Base-by-base conservation (phyloP, 1,140 invertebrate genomes). In the Ips typographus region DNA sequence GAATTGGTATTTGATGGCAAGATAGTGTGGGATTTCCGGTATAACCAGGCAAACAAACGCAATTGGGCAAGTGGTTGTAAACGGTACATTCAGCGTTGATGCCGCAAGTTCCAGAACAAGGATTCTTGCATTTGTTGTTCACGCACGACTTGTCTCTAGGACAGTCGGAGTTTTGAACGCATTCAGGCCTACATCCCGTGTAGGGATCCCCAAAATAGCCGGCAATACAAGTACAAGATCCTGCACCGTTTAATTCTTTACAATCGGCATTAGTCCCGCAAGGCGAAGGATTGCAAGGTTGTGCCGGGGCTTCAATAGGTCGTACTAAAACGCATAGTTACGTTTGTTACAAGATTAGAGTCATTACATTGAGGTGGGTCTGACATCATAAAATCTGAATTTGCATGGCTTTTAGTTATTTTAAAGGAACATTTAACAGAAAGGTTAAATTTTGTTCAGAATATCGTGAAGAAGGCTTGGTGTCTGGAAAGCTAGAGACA, bases 201-300 rank as follows among this genome's bases (percentile, higher is more conserved):
- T 90, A 90, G 8, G 90, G 89, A 78, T 89, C 87, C 4, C 90
- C 90, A 74, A 87, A 87, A 80, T 88, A 91, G 70, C 89, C 88
- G 70, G 85, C 81, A 63, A 88, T 77, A 80, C 90, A 92, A 56
- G 87, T 85, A 79, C 90, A 92, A 55, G 89, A 88, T 41, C 88
- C 89, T 68, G 86, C 84, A 65, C 85, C 86, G 75, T 88, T 85
- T 60, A 86, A 83, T 82, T 92, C 91, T 80, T 90, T 89, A 80
- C 92, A 95, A 57, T 89, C 73, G 37, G 91, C 90, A 81, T 94
- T 94, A 2, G 88, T 83, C n/a, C 92, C 92, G 80, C 92, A 94
- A 7, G 92, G 92, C 53, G 85, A 79, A 79, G 86, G 88, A 72
- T 84, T 84, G 73, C 85, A 86, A 22, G 84, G 84, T 67, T 84